Evolutionary conservation across 2,797 vertebrate species (phyloP).

Genomic region (Pterois miles): DNA sequence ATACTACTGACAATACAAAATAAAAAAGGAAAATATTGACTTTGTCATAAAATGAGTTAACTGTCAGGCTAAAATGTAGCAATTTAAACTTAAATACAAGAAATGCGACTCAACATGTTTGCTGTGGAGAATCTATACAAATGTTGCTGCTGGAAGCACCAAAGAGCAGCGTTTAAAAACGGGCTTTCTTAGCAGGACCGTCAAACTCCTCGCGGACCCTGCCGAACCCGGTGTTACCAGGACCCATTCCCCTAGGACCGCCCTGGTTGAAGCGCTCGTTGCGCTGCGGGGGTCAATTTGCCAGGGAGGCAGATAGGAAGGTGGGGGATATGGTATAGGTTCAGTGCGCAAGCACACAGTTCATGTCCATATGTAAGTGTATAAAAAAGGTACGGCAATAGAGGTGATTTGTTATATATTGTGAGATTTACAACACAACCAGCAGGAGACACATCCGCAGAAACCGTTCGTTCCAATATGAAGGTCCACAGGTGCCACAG

Average conservation of each 20-base stretch:
- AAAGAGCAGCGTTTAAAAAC: constrained; percentile 88
- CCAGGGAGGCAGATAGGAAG: constrained; percentile 37
- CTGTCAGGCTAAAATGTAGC: constrained; percentile 94
- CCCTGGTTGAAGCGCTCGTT: constrained; percentile 97
- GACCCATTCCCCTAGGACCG: constrained; percentile 93
- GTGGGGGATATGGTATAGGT: constrained; percentile 71
- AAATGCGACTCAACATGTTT: constrained; percentile 70
- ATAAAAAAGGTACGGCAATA: constrained; percentile 45
- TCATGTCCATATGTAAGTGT: constrained; percentile 79
- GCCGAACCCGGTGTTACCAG: constrained; percentile 89
- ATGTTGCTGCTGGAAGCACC: constrained; percentile 68
- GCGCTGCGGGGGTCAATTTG: constrained; percentile 87
- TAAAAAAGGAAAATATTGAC: constrained; percentile 75
- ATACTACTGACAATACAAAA: constrained; percentile 82
- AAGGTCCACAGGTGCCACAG: constrained; percentile 99
- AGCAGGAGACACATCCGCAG: constrained; percentile 90
- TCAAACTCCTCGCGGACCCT: constrained; percentile 99
- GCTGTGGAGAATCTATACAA: constrained; percentile 76
- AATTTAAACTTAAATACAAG: constrained; percentile 88
- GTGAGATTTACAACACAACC: constrained; percentile 78
- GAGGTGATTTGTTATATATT: constrained; percentile 64
- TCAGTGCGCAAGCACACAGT: constrained; percentile 76
- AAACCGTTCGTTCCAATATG: constrained; percentile 99
- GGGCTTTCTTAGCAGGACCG: constrained; percentile 96
- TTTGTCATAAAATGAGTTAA: constrained; percentile 79